Evolutionary conservation across 2,888 invertebrate species (phyloP).

Genomic region (Rhimphoctona megacephalus): DNA sequence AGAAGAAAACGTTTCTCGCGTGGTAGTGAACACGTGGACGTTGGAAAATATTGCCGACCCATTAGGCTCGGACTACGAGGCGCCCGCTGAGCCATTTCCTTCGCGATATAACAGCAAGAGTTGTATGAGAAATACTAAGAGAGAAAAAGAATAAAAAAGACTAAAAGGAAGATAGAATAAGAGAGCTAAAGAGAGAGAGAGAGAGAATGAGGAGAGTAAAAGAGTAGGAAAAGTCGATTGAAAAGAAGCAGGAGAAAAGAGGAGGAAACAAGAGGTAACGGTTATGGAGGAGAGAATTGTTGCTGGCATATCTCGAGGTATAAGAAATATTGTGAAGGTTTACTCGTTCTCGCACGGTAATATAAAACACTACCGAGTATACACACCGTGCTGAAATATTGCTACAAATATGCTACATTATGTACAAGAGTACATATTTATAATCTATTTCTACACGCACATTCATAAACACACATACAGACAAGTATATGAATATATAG

Average conservation of each 20-base stretch:
- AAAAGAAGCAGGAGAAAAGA: constrained; percentile 13
- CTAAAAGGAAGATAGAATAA: not conserved
- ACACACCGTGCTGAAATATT: constrained; percentile 53
- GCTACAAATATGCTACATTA: constrained; percentile 60
- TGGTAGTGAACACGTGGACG: constrained; percentile 41
- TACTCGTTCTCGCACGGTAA: constrained; percentile 49
- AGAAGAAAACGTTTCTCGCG: constrained; percentile 21
- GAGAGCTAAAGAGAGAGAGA: constrained; percentile 30
- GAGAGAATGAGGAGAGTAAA: constrained; percentile 25
- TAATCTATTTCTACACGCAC: constrained; percentile 6
- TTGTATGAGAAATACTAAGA: constrained; percentile 19
- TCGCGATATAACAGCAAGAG: constrained; percentile 43
- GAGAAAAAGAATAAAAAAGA: constrained; percentile 2
- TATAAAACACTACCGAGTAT: constrained; percentile 48
- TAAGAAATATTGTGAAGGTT: constrained; percentile 61
- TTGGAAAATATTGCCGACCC: constrained; percentile 64
- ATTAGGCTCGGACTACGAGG: constrained; percentile 67
- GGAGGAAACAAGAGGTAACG: constrained; percentile 46
- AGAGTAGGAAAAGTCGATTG: constrained; percentile 55
- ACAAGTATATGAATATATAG: constrained; percentile 22
- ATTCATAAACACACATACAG: not conserved
- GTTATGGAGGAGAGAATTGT: constrained; percentile 51
- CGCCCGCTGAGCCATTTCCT: constrained; percentile 65
- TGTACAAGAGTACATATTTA: constrained; percentile 55
- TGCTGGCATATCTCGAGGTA: constrained; percentile 60